phyloP scores from a whole-genome alignment of 2,888 invertebrate genomes.

The Amorpha juglandis region DNA sequence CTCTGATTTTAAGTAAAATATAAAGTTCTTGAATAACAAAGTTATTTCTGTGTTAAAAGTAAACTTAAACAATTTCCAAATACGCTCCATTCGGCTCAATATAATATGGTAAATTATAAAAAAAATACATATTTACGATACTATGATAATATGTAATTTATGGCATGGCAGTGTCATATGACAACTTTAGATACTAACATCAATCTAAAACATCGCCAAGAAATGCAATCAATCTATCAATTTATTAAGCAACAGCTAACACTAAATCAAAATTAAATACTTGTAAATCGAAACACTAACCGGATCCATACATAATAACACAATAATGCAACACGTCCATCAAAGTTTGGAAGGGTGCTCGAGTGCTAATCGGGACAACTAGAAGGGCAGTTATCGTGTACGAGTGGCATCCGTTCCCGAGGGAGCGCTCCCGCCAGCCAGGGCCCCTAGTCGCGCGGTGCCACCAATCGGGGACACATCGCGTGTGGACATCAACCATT shows the following conservation, averaged over 20 bases:
- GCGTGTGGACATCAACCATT: constrained; percentile 21
- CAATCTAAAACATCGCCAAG: background rate
- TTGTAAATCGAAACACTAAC: constrained; percentile 44
- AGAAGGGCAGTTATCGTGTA: constrained; percentile 80
- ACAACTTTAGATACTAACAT: background rate
- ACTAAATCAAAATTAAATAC: constrained; percentile 3
- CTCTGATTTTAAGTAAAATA: too few species aligned
- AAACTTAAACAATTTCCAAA: too few species aligned
- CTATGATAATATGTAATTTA: too few species aligned
- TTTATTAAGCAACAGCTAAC: constrained; percentile 3
- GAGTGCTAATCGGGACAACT: constrained; percentile 76
- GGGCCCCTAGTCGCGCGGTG: constrained; percentile 42
- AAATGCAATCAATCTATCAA: too few species aligned
- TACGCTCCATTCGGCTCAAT: too few species aligned
- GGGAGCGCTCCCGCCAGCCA: constrained; percentile 55
- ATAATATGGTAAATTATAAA: too few species aligned
- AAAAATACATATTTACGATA: too few species aligned
- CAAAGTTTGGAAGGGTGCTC: constrained; percentile 78
- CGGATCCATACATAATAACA: constrained; percentile 56
- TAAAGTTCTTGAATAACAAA: too few species aligned
- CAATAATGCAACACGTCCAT: constrained; percentile 74
- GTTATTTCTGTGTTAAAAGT: too few species aligned
- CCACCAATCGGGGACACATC: constrained; percentile 31
- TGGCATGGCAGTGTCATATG: too few species aligned
- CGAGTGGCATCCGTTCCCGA: constrained; percentile 79